Base-by-base conservation (phyloP, 2,888 invertebrate genomes). In the Charanyca ferruginea region DNA sequence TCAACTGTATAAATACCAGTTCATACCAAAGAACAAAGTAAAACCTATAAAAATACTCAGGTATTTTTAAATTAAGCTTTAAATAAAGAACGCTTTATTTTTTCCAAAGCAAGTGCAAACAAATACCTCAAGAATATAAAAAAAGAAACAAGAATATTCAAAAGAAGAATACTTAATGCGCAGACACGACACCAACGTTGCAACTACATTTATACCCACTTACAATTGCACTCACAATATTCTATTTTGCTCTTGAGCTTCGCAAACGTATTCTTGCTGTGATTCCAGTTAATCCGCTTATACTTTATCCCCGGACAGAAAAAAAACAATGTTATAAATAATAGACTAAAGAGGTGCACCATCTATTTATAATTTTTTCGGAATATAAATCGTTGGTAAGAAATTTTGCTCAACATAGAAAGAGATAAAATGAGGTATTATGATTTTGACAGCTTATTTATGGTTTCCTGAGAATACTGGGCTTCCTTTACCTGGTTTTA, bases 401-500 rank as follows among this genome's bases (percentile, higher is more conserved):
- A 69, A 60, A 75, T 42, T 68, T 75, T 54, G 49, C 68, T 51
- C 53, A 41, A 60, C 76, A 51, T 59, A 9, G 54, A 74, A 67
- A 58, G 75, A 71, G 68, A 75, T 72, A 69, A 76, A 69, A 54
- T 55, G 55, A 61, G 61, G 61, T 61, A 69, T 75, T 57, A 71
- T 67, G 49, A 32, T 67, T 71, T 67, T 59, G 71, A 71, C 75
- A 71, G 69, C 22, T 22, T 75, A 54, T 70, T 70, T 70, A 74
- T 70, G 41, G 74, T 66, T 74, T 74, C 45, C 20, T 52, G 16
- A 23, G 69, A 73, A 55, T 35, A 5, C 57, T 53, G 32, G 16
- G 22, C 66, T 73, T 70, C 22, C 45, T 57, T 52, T 70, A 55
- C 74, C 45, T 55, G 55, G 13, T 57, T 73, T 70, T 35, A 54